Conservation (phyloP, 2,113 vertebrate genomes). For the Turdus rufiventris region DNA sequence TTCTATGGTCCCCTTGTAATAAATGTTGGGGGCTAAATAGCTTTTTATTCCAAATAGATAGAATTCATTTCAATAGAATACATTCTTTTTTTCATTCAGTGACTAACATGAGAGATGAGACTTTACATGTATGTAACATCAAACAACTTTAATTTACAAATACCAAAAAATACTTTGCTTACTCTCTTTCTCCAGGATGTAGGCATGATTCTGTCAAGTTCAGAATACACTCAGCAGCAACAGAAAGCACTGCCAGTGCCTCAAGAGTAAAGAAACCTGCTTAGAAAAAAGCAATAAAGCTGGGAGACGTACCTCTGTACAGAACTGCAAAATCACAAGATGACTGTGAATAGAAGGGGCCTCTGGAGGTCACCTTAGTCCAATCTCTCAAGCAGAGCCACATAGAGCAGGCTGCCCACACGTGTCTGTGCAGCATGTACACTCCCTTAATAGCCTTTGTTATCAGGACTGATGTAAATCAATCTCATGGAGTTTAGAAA, state of each 20-base stretch:
- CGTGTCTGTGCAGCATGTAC: neutral
- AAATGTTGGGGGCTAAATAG: neutral
- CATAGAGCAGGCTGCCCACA: rapidly evolving
- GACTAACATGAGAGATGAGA: neutral
- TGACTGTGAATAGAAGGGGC: neutral
- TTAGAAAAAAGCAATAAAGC: neutral
- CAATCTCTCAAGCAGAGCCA: neutral
- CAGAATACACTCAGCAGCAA: neutral
- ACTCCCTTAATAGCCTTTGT: neutral
- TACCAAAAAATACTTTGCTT: neutral
- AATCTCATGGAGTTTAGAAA: neutral
- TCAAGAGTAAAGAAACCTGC: neutral
- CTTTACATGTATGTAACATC: neutral
- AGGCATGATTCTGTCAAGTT: neutral
- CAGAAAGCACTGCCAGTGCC: neutral
- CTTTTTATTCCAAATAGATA: neutral
- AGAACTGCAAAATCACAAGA: neutral
- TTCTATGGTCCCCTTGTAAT: neutral
- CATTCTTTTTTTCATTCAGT: neutral
- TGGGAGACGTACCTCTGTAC: neutral
- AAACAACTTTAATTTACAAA: neutral
- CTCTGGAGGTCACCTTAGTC: neutral
- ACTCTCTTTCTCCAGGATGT: neutral
- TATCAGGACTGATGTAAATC: neutral
- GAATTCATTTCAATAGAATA: neutral